phyloP scores from a whole-genome alignment of 2,888 invertebrate species.

The Temnothorax unifasciatus region DNA sequence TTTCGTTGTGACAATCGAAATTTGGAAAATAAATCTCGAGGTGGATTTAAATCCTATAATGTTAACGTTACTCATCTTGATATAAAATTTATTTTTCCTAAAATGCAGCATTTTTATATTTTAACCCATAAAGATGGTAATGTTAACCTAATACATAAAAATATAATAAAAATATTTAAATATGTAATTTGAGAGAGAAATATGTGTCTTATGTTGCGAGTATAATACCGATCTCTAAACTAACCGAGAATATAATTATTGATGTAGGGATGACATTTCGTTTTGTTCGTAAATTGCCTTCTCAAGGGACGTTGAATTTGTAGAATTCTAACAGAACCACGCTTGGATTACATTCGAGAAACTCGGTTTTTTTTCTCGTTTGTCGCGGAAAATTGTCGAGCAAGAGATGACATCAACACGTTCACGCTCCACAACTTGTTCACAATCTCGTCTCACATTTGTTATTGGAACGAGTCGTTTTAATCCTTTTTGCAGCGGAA shows the following conservation, averaged over 20 bases:
- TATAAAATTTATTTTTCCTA: not conserved
- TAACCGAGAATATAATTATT: not conserved
- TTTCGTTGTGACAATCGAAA: not conserved
- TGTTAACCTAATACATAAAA: not conserved
- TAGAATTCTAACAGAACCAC: not conserved
- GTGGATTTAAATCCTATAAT: not conserved
- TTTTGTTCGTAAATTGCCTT: not conserved
- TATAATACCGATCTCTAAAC: not conserved
- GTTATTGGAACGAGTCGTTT: not conserved
- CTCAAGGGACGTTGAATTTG: no score
- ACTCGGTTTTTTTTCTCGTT: not conserved
- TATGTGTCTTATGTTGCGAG: not conserved
- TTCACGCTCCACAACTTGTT: not conserved
- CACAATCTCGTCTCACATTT: conserved; percentile 7
- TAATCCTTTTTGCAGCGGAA: not conserved
- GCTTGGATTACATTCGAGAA: not conserved
- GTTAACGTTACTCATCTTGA: not conserved
- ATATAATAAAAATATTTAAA: not conserved
- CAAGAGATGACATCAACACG: not conserved
- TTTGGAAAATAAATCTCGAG: not conserved
- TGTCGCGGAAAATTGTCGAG: not conserved
- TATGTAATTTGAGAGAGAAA: not conserved
- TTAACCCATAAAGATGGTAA: not conserved
- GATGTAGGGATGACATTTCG: not conserved
- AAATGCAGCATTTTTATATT: not conserved